Percentiles rank a stretch among this genome's conserved stretches.
Conservation (phyloP, 1,140 invertebrate species). For the Drosophila equinoxialis region DNA sequence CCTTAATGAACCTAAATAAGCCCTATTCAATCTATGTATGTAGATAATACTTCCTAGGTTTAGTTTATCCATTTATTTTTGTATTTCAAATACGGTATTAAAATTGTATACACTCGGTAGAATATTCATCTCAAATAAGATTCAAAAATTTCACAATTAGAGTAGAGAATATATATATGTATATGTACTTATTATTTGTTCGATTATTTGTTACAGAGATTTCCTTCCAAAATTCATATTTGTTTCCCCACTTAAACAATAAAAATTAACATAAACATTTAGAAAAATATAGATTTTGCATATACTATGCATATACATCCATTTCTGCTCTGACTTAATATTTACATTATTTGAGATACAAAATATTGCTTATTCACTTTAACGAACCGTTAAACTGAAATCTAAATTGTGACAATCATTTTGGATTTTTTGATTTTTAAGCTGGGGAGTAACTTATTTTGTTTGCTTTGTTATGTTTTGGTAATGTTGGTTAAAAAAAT, state of each 20-base stretch:
- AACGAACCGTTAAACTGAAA: not conserved
- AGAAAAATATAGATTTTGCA: not conserved
- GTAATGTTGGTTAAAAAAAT: slow-evolving; percentile 8
- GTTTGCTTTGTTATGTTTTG: not conserved
- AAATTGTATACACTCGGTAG: slow-evolving; percentile 6
- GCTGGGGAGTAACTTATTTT: not conserved
- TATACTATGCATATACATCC: no score
- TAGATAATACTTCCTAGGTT: no score
- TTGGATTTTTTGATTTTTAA: not conserved
- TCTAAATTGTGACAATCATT: not conserved
- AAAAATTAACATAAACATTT: not conserved
- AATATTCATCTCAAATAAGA: not conserved
- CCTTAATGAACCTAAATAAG: no score
- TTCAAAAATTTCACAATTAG: no score
- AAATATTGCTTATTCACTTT: not conserved
- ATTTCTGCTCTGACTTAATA: not conserved
- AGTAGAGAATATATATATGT: not conserved
- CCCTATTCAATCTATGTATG: no score
- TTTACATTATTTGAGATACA: not conserved
- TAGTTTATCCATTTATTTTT: not conserved
- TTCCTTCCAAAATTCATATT: not conserved
- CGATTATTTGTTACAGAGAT: not conserved
- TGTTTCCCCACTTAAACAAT: not conserved
- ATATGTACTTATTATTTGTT: not conserved
- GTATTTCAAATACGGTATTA: not conserved